phyloP scores from a whole-genome alignment of 1,140 invertebrate genomes.

The Leptinotarsa defecta region DNA sequence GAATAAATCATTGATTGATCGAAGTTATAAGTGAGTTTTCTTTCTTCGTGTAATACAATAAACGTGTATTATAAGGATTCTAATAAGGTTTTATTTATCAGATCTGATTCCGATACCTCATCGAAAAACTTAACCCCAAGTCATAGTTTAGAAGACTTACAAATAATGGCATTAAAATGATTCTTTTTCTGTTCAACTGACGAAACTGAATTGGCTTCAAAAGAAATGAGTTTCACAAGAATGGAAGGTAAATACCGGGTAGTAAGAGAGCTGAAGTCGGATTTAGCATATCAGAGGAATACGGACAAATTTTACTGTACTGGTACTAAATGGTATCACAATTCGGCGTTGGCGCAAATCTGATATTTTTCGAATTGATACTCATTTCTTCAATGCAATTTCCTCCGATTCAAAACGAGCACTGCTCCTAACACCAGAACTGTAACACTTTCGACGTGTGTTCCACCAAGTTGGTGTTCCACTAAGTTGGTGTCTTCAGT shows the following conservation, averaged over 20 bases:
- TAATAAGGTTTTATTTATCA: constrained; percentile 39
- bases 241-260: neutral
- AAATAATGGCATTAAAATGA: constrained; percentile 21
- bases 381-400: no score
- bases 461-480: no score
- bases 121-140: constrained; percentile 44
- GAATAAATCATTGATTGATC: constrained; percentile 19
- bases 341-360: no score
- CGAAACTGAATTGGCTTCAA: neutral
- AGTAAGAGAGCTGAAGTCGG: no score
- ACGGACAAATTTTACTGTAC: no score
- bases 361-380: no score
- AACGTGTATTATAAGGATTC: constrained; percentile 41
- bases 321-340: no score
- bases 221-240: neutral
- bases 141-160: constrained; percentile 43
- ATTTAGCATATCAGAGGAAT: no score
- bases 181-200: neutral
- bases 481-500: no score
- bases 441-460: no score
- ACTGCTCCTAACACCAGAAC: no score
- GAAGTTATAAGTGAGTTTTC: constrained; percentile 12
- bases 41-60: constrained; percentile 10
- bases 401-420: no score
- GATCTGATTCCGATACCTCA: constrained; percentile 42